These are phyloP conservation scores for Pangasianodon gigas DNA, from an alignment of 2,113 vertebrate species.

Conservation along the genomic window DNA sequence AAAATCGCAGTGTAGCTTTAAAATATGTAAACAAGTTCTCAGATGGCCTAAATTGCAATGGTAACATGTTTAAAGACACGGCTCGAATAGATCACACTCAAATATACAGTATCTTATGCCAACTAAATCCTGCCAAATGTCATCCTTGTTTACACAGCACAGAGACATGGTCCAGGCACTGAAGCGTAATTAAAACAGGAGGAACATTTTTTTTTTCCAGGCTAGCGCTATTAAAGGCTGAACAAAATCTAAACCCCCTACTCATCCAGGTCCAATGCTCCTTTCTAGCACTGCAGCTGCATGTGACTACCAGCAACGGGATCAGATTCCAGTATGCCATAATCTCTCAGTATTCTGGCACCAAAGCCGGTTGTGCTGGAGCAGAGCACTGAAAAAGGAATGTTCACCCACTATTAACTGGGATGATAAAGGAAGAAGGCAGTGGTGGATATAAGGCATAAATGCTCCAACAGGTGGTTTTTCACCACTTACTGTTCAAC, in stretches of 20 bases:
- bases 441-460: background rate
- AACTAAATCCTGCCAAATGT: slow-evolving; percentile 32
- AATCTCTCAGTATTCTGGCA: slow-evolving; percentile 19
- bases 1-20: slow-evolving; percentile 27
- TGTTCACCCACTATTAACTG: background rate
- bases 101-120: slow-evolving; percentile 24
- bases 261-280: background rate
- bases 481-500: slow-evolving; percentile 8
- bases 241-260: slow-evolving; percentile 5
- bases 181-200: slow-evolving; percentile 33
- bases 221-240: slow-evolving; percentile 13
- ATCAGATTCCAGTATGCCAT: slow-evolving; percentile 11
- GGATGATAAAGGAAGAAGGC: slow-evolving; percentile 10
- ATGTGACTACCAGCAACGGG: slow-evolving; percentile 18
- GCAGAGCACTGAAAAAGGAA: slow-evolving; percentile 18
- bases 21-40: slow-evolving; percentile 46
- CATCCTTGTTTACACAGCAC: slow-evolving; percentile 39
- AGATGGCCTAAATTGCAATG: slow-evolving; percentile 30
- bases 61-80: slow-evolving; percentile 42
- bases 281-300: background rate
- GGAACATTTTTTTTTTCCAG: background rate
- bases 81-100: slow-evolving; percentile 27
- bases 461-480: slow-evolving; percentile 16
- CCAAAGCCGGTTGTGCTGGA: slow-evolving; percentile 1
- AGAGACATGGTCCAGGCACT: slow-evolving; percentile 21